Evolutionary conservation across 2,888 invertebrate genomes (phyloP).

Genomic region (Drosophila trichaetosa): DNA sequence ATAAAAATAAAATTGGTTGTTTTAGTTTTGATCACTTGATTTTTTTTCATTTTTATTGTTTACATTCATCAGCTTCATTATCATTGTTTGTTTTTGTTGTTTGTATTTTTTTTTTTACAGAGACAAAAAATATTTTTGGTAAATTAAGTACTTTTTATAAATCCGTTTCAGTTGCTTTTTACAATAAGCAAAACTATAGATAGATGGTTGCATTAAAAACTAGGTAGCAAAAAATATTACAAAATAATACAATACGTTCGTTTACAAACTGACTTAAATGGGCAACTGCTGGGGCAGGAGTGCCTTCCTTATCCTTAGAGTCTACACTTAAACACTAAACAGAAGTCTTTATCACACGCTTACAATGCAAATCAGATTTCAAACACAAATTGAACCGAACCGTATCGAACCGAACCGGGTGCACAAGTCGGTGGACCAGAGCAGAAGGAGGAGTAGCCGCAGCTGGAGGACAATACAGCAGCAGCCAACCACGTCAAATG

Average conservation of each 20-base stretch:
- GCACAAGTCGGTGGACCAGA: slow-evolving; percentile 77
- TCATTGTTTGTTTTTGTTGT: slow-evolving; percentile 25
- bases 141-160: slow-evolving; percentile 80
- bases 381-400: slow-evolving; percentile 18
- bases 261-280: slow-evolving; percentile 78
- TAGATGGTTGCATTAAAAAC: slow-evolving; percentile 56
- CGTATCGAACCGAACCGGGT: slow-evolving; percentile 63
- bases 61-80: slow-evolving; percentile 66
- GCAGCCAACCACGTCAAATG: slow-evolving; percentile 71
- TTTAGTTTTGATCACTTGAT: slow-evolving; percentile 68
- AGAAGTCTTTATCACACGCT: slow-evolving; percentile 80
- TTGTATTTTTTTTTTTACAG: slow-evolving; percentile 50
- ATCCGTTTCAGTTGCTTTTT: slow-evolving; percentile 73
- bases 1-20: not conserved
- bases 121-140: slow-evolving; percentile 76
- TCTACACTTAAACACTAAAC: slow-evolving; percentile 65
- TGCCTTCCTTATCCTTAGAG: slow-evolving; percentile 42
- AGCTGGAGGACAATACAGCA: slow-evolving; percentile 79
- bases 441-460: slow-evolving; percentile 77
- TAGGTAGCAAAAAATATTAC: slow-evolving; percentile 71
- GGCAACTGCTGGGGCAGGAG: slow-evolving; percentile 44
- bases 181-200: slow-evolving; percentile 61
- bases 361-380: slow-evolving; percentile 53
- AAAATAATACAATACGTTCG: slow-evolving; percentile 81
- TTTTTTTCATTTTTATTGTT: slow-evolving; percentile 57